Evolutionary conservation across 2,888 invertebrate species (phyloP).

Genomic region (Marasmarcha lunaedactyla): DNA sequence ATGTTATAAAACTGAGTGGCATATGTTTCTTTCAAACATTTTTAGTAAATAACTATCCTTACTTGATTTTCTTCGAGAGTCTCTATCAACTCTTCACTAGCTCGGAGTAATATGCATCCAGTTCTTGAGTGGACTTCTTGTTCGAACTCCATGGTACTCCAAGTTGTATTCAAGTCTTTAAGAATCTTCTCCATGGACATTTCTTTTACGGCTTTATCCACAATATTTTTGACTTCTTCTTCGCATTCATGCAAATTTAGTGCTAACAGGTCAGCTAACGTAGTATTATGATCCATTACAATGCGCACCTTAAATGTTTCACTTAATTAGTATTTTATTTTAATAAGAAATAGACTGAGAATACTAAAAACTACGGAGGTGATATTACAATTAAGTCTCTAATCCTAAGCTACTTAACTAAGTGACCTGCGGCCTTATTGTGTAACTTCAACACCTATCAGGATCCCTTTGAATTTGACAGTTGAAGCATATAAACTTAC

Average conservation of each 20-base stretch:
- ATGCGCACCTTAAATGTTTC: slow-evolving; percentile 80
- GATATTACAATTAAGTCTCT: no score
- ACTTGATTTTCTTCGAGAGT: slow-evolving; percentile 98
- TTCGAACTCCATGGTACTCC: slow-evolving; percentile 94
- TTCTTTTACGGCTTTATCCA: slow-evolving; percentile 98
- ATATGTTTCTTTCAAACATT: no score
- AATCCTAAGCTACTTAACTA: no score
- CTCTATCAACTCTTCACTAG: slow-evolving; percentile 96
- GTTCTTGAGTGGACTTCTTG: slow-evolving; percentile 91
- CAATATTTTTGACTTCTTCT: slow-evolving; percentile 97
- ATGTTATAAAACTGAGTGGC: slow-evolving; percentile 2
- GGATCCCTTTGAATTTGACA: no score
- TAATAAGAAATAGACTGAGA: no score
- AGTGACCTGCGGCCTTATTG: no score
- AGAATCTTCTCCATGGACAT: slow-evolving; percentile 98
- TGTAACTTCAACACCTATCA: no score
- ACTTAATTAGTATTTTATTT: neutral
- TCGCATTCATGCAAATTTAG: slow-evolving; percentile 96
- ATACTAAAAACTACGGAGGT: no score
- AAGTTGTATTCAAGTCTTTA: slow-evolving; percentile 89
- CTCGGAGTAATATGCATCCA: slow-evolving; percentile 85
- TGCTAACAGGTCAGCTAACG: slow-evolving; percentile 89
- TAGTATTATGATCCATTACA: slow-evolving; percentile 93
- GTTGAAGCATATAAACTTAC: no score
- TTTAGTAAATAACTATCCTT: no score